A percentile compares a stretch with the other conserved stretches of the same genome.
Conservation (phyloP, 1,140 invertebrate species). For the Drosophila pruinosa region DNA sequence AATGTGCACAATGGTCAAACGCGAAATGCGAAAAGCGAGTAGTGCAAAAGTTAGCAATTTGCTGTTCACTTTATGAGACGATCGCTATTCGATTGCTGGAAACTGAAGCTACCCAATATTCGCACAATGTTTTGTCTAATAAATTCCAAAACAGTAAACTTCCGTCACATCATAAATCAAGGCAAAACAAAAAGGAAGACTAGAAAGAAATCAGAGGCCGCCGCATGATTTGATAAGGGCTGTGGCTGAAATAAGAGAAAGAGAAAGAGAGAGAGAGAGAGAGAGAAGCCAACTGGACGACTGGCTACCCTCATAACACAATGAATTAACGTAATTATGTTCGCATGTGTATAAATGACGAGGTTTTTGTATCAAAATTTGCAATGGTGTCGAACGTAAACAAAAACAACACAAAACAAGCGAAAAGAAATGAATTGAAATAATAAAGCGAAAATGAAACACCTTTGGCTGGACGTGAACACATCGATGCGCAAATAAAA, state of each 20-base stretch:
- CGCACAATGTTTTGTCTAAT: conserved; percentile 73
- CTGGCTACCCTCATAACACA: conserved; percentile 65
- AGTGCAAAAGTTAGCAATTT: conserved; percentile 17
- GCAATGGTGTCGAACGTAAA: conserved; percentile 78
- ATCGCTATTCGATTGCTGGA: conserved; percentile 30
- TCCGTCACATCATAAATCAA: conserved; percentile 78
- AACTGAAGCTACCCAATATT: conserved; percentile 32
- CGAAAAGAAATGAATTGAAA: conserved; percentile 66
- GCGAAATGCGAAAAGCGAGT: background rate
- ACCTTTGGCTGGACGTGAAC: conserved; percentile 58
- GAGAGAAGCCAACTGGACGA: background rate
- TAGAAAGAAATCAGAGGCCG: conserved; percentile 29
- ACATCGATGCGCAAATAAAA: conserved; percentile 60
- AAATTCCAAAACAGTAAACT: conserved; percentile 79
- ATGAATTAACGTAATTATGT: conserved; percentile 80
- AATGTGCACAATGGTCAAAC: conserved; percentile 1
- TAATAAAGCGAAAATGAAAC: conserved; percentile 71
- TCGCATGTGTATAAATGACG: conserved; percentile 70
- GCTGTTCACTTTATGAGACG: conserved; percentile 51
- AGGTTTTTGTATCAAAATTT: conserved; percentile 62
- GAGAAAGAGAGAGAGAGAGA: background rate
- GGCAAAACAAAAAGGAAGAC: background rate
- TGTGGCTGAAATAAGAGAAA: background rate
- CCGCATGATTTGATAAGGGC: conserved; percentile 47
- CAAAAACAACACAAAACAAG: conserved; percentile 64